Evolutionary conservation across 2,888 invertebrate genomes (phyloP), one percentile per base, ranked within the genome.

Genomic region (Brassicogethes aeneus): DNA sequence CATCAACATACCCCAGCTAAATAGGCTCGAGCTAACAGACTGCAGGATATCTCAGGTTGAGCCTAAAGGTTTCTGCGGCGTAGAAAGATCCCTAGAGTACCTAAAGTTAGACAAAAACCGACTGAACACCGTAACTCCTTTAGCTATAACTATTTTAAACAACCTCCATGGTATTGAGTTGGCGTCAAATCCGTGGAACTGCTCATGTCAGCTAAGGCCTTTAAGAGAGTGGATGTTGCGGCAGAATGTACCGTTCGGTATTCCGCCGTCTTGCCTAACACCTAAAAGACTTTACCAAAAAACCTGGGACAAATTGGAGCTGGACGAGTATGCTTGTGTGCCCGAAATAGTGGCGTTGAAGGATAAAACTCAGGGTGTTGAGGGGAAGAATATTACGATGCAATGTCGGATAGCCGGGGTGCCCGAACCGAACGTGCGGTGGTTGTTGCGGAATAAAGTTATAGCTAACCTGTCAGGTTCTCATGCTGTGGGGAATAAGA

Each of bases 161-260:
- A 79, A 77, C 47, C 66, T 89, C 38, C 82, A 85, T 58, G 85
- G 84, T 10, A 68, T 89, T 45, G 85, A 85, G 55, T 65, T 89
- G 48, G 79, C 82, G n/a, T 77, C 74, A 44, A 89, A 89, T 65
- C 84, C 82, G 1, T 88, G 88, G 86, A 83, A 86, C 62, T 89
- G 88, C 63, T 81, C 85, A 32, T 89, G 89, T 61, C 74, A 75
- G 16, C 62, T 89, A 44, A 71, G 85, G 40, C 83, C 86, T 0
- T 64, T 88, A 46, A 70, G 85, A 15, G 80, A 82, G 54, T 89
- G 87, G 88, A 84, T 89, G 83, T 66, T 82, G 45, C 72, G 74
- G 42, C 77, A 79, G 58, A 88, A 88, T 60, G 80, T 89, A 23
- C 87, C 87, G 3, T 80, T 79, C 41, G 81, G 73, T 16, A 71